Base-by-base conservation (phyloP, 2,113 vertebrate species). In the Odontesthes bonariensis region DNA sequence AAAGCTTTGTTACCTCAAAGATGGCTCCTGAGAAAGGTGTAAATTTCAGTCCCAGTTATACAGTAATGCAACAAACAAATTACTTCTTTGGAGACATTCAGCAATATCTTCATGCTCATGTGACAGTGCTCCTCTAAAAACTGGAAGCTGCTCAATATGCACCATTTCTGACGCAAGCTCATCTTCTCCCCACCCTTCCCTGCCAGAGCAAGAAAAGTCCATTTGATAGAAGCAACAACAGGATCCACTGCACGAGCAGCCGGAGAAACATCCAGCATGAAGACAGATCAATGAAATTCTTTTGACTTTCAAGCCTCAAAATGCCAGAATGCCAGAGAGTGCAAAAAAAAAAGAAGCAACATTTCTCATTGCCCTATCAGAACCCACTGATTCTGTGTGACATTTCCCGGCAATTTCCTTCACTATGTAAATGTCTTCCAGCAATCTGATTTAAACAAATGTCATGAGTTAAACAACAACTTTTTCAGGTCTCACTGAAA, bases 401-500 rank as follows among this genome's bases (percentile, higher is more conserved):
- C 93, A 94, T 94, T 94, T 95, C 79, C 79, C 46, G 58, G 88
- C 92, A 86, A 92, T 93, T 93, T 90, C 84, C 88, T 85, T 61
- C 81, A 33, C 82, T 92, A 93, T 95, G 92, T 79, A 93, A 94
- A 94, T 93, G 89, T 79, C 74, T 88, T 61, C 73, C 70, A 56
- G 71, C 84, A 90, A 94, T 94, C 92, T 91, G 93, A 93, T 94
- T 90, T 79, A 66, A 79, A 89, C 86, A 94, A 95, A 95, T 94
- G 94, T 92, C 94, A 84, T 79, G 91, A 90, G 84, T 80, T 83
- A 73, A 86, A 89, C 81, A 88, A 76, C 72, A 89, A 85, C 47
- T 61, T 70, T 82, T 73, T 84, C 85, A 81, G 49, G 74, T 83
- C 77, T 73, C 42, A 69, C 59, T 60, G 76, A 86, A 83, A 80